Evolutionary conservation across 2,113 vertebrate species (phyloP).

Genomic region (Nipponia nippon): DNA sequence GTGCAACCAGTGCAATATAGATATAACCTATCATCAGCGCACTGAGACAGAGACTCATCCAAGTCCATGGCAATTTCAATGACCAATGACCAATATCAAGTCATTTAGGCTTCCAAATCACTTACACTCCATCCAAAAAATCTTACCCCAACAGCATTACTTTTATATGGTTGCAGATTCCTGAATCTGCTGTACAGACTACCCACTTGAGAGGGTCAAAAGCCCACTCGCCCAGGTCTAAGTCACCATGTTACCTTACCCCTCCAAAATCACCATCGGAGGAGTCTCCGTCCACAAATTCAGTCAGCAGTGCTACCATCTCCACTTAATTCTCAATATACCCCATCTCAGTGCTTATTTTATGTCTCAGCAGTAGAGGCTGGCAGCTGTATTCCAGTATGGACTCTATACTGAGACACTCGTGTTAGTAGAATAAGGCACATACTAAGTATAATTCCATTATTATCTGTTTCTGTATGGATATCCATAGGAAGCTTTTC

Average conservation of each 20-base stretch:
- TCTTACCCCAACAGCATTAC: accelerated
- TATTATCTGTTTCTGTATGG: not conserved
- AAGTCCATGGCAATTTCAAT: not conserved
- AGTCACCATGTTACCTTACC: not conserved
- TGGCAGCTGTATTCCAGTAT: not conserved
- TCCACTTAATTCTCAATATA: not conserved
- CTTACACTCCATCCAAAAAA: not conserved
- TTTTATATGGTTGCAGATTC: not conserved
- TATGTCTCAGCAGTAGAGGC: not conserved
- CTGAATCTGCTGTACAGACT: accelerated
- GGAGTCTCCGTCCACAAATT: not conserved
- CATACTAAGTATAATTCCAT: not conserved
- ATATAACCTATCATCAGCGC: not conserved
- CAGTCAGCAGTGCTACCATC: not conserved
- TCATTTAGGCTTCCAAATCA: not conserved
- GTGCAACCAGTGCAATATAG: not conserved
- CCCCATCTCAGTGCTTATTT: not conserved
- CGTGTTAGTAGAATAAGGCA: not conserved
- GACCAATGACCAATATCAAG: not conserved
- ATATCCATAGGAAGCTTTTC: not conserved
- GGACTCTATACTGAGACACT: not conserved
- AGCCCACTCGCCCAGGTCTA: not conserved
- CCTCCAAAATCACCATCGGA: not conserved
- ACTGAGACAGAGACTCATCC: not conserved
- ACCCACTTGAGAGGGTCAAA: not conserved